Evolutionary conservation across 1,140 invertebrate species (phyloP).

Genomic region (Phymastichus coffea): DNA sequence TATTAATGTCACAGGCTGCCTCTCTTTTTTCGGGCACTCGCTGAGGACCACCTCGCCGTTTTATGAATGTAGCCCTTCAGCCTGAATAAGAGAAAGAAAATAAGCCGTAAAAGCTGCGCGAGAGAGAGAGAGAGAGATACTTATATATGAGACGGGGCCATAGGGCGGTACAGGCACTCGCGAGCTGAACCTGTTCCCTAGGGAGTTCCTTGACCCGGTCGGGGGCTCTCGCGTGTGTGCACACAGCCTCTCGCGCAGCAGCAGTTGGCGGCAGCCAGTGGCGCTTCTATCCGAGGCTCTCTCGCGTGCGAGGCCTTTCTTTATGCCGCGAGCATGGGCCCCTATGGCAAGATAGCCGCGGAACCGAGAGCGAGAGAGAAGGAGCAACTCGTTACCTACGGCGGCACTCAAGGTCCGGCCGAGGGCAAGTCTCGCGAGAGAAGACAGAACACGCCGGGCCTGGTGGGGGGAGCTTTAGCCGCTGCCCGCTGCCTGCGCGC

Average conservation of each 20-base stretch:
- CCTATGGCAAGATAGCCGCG: background rate
- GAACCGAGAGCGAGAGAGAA: background rate
- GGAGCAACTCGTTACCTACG: background rate
- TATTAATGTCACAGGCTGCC: conserved; percentile 25
- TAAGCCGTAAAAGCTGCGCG: no score
- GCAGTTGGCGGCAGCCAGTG: conserved; percentile 4
- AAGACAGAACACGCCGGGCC: conserved; percentile 23
- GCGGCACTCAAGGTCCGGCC: conserved; percentile 14
- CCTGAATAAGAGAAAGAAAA: no score
- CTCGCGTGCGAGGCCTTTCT: background rate
- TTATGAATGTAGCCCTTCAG: no score
- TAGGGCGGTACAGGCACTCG: conserved; percentile 46
- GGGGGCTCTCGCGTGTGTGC: no score
- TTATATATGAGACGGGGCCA: conserved; percentile 32
- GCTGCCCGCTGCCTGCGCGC: no score
- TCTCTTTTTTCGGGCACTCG: conserved; percentile 1
- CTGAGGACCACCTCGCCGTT: no score
- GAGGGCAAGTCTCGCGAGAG: conserved; percentile 1
- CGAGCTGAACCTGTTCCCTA: conserved; percentile 58
- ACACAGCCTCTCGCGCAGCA: no score
- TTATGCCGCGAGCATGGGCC: background rate
- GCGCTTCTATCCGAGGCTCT: conserved; percentile 6
- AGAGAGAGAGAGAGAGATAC: background rate
- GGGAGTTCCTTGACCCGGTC: conserved; percentile 57
- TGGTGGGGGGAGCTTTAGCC: no score